Percentiles rank a stretch among this genome's conserved stretches.
Conservation (phyloP, 2,797 vertebrate genomes). For the Poeciliopsis gracilis region DNA sequence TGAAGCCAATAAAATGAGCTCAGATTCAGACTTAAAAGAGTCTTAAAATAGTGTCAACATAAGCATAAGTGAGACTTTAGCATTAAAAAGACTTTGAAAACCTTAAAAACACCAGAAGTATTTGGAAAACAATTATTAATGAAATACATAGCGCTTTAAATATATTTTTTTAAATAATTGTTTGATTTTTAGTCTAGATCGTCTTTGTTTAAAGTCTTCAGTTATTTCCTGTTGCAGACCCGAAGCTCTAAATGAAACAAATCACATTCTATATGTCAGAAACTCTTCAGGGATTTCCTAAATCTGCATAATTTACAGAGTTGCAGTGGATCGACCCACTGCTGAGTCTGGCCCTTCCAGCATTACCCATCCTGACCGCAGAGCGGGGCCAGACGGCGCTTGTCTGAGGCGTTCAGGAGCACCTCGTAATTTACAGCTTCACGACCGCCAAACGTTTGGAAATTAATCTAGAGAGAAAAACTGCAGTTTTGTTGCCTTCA, state of each 20-base stretch:
- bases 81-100: not conserved
- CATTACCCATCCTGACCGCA: constrained; percentile 35
- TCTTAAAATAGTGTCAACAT: not conserved
- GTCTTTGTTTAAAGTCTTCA: constrained; percentile 7
- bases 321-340: not conserved
- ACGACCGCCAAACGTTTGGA: not conserved
- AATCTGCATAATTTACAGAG: not conserved
- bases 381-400: constrained; percentile 26
- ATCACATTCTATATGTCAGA: not conserved
- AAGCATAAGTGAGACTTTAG: not conserved
- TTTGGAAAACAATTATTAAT: not conserved
- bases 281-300: not conserved
- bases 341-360: constrained; percentile 4
- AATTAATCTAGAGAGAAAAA: not conserved
- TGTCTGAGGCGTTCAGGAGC: constrained; percentile 20
- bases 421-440: not conserved
- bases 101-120: not conserved
- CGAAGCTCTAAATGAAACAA: constrained; percentile 20
- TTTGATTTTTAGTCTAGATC: not conserved
- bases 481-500: not conserved
- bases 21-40: not conserved
- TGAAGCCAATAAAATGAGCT: not conserved
- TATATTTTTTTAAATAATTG: not conserved
- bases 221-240: constrained; percentile 10
- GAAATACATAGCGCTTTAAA: not conserved